A percentile compares a stretch with the other conserved stretches of the same genome.
Evolutionary conservation across 1,140 invertebrate species (phyloP).

Genomic region (Lineus longissimus): DNA sequence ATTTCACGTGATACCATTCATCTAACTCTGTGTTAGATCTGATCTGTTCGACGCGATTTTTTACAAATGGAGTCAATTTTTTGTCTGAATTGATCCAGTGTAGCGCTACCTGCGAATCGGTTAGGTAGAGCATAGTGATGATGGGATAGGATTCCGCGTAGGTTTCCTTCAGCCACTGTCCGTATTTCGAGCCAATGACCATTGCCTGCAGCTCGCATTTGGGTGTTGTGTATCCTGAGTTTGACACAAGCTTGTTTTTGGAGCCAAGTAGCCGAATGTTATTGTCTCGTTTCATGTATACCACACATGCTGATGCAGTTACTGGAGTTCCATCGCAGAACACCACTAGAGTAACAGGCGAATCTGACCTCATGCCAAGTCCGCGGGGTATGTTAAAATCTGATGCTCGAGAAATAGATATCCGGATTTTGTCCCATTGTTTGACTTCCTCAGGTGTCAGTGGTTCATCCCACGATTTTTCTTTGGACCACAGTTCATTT

Average conservation of each 20-base stretch:
- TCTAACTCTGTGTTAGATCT: neutral
- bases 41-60: neutral
- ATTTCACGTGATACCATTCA: neutral
- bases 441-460: neutral
- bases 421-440: neutral
- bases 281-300: neutral
- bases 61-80: neutral
- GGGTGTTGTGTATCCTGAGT: neutral
- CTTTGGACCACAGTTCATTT: neutral
- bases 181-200: neutral
- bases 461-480: neutral
- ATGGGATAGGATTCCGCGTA: neutral
- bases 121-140: neutral
- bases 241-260: neutral
- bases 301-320: neutral
- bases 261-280: neutral
- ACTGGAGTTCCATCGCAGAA: neutral
- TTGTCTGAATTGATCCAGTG: constrained; percentile 2
- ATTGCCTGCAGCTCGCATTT: constrained; percentile 1
- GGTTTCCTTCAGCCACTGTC: neutral
- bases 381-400: neutral
- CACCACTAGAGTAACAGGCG: neutral
- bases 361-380: neutral
- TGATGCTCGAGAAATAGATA: neutral
- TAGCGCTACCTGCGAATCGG: neutral